A percentile compares a stretch with the other conserved stretches of the same genome.
These are phyloP conservation scores for Venustoraphidia nigricollis DNA, from an alignment of 2,888 invertebrate species.

Conservation along the genomic window DNA sequence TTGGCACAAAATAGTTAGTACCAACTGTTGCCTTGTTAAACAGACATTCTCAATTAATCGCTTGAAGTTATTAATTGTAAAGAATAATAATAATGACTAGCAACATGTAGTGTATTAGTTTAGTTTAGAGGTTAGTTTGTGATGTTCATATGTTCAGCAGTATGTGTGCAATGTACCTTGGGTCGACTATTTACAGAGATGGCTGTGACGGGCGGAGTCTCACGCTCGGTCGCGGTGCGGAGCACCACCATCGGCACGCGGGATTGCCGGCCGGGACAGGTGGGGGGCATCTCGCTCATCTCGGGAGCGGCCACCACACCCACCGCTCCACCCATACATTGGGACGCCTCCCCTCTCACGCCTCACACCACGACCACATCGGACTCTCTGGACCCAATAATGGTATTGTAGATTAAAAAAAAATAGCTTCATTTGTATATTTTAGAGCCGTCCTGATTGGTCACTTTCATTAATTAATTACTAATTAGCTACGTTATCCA, in stretches of 20 bases:
- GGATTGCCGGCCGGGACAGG: constrained; percentile 24
- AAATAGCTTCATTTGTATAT: not conserved
- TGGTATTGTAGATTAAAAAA: constrained; percentile 25
- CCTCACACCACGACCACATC: constrained; percentile 36
- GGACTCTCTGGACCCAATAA: constrained; percentile 48
- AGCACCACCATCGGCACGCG: constrained; percentile 12
- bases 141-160: constrained; percentile 4
- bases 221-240: constrained; percentile 10
- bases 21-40: too few species aligned
- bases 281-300: constrained; percentile 39
- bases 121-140: not conserved
- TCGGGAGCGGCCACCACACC: constrained; percentile 38
- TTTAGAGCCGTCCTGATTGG: too few species aligned
- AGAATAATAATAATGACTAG: too few species aligned
- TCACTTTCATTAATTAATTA: too few species aligned
- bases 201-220: constrained; percentile 30
- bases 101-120: too few species aligned
- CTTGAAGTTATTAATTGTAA: too few species aligned
- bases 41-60: too few species aligned
- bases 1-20: too few species aligned
- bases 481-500: too few species aligned
- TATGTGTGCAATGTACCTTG: constrained; percentile 7
- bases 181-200: constrained; percentile 23
- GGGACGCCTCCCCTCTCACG: constrained; percentile 45
- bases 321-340: constrained; percentile 38